Conservation (phyloP, 2,797 vertebrate species). For the Lacerta bilineata region DNA sequence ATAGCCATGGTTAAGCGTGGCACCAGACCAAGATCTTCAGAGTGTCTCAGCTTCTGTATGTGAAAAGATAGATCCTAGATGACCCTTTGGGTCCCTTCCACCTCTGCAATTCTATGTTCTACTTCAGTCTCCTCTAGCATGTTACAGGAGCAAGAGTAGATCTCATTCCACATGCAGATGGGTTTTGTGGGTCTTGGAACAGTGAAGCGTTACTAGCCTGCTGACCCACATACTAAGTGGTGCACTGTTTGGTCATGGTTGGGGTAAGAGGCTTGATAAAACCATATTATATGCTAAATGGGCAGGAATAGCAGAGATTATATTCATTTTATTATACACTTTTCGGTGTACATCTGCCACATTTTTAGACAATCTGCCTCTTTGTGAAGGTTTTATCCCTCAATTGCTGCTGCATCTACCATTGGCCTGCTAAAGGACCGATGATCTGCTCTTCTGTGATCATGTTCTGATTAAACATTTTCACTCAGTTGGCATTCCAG, state of each 20-base stretch:
- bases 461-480: constrained; percentile 43
- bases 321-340: background rate
- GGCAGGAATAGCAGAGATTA: constrained; percentile 21
- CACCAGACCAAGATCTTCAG: background rate
- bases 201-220: background rate
- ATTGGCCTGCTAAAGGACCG: constrained; percentile 35
- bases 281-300: constrained; percentile 11
- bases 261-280: background rate
- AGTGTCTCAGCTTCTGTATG: background rate
- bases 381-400: constrained; percentile 42
- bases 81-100: too few relatives aligned
- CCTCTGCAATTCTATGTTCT: background rate
- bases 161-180: background rate
- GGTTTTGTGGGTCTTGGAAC: background rate
- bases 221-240: background rate
- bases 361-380: constrained; percentile 40
- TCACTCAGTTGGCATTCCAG: constrained; percentile 45
- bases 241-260: background rate
- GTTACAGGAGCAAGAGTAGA: background rate
- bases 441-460: constrained; percentile 49
- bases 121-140: background rate
- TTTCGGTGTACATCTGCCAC: constrained; percentile 34
- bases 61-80: background rate
- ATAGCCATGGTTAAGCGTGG: background rate
- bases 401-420: constrained; percentile 28